These are phyloP conservation scores for Telenomus remus DNA, from an alignment of 1,140 invertebrate genomes.

Conservation along the genomic window DNA sequence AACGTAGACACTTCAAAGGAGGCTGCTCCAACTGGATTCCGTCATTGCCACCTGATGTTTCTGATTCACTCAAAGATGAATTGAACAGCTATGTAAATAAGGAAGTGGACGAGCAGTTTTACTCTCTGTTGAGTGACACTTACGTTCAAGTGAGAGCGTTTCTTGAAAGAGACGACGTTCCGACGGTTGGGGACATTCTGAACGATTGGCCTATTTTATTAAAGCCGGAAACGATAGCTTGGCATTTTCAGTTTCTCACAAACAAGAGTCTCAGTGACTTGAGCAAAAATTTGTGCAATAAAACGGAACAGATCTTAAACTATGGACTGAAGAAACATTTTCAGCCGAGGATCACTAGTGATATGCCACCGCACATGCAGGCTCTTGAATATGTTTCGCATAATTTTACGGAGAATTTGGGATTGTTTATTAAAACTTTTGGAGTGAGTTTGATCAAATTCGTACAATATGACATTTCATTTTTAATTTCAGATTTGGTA, in stretches of 20 bases:
- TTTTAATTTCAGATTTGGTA: no score
- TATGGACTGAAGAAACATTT: slow-evolving; percentile 26
- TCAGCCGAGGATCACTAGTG: slow-evolving; percentile 22
- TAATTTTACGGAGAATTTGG: slow-evolving; percentile 33
- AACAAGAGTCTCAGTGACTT: slow-evolving; percentile 19
- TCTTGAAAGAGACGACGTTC: slow-evolving; percentile 22
- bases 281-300: slow-evolving; percentile 20
- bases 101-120: slow-evolving; percentile 15
- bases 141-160: slow-evolving; percentile 20
- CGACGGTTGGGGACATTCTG: slow-evolving; percentile 13
- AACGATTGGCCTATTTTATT: slow-evolving; percentile 28
- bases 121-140: slow-evolving; percentile 11
- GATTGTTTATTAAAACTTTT: slow-evolving; percentile 16
- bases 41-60: not conserved
- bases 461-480: no score
- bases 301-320: slow-evolving; percentile 24
- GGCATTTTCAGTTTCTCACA: slow-evolving; percentile 21
- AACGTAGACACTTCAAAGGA: slow-evolving; percentile 13
- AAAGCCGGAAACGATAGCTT: slow-evolving; percentile 21
- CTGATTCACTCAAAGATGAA: slow-evolving; percentile 13
- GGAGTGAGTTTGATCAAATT: slow-evolving; percentile 12
- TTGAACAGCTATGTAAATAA: slow-evolving; percentile 23
- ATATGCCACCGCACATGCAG: slow-evolving; percentile 29
- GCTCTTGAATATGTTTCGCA: slow-evolving; percentile 24
- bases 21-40: slow-evolving; percentile 18